These are phyloP conservation scores for Brachionus manjavacas DNA, from an alignment of 1,140 invertebrate species.

Conservation along the genomic window DNA sequence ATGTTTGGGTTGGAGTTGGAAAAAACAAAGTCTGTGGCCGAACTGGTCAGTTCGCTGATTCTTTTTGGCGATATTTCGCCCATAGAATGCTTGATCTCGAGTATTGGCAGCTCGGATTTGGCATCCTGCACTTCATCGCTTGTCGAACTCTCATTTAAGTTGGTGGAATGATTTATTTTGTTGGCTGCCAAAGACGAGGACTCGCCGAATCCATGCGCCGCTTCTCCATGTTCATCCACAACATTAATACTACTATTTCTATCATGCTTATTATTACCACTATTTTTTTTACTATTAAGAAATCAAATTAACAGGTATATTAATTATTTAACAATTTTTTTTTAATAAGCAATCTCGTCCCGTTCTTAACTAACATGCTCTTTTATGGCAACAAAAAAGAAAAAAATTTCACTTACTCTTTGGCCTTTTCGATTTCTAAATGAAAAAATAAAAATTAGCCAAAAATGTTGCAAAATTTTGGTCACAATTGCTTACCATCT, in stretches of 20 bases:
- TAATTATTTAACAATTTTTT: background rate
- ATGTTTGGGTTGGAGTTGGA: slow-evolving; percentile 5
- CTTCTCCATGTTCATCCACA: background rate
- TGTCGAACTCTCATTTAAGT: background rate
- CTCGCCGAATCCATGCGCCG: background rate
- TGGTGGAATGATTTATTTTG: background rate
- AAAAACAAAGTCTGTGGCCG: background rate
- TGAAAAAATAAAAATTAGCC: background rate
- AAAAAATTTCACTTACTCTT: slow-evolving; percentile 41
- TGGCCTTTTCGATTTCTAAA: slow-evolving; percentile 34
- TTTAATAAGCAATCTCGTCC: background rate
- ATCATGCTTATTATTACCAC: slow-evolving; percentile 20
- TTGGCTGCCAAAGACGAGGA: background rate
- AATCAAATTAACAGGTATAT: background rate
- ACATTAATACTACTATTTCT: background rate
- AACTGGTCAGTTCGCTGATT: background rate
- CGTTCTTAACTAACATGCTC: background rate
- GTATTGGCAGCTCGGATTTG: slow-evolving; percentile 2
- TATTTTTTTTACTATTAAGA: slow-evolving; percentile 25
- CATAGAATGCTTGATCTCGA: background rate
- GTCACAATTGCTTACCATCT: background rate
- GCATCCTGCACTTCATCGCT: background rate
- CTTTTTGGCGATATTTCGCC: background rate
- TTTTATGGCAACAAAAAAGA: background rate
- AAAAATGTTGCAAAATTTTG: background rate